These are phyloP conservation scores for Anguilla japonica DNA, from an alignment of 2,113 vertebrate species.

Conservation along the genomic window DNA sequence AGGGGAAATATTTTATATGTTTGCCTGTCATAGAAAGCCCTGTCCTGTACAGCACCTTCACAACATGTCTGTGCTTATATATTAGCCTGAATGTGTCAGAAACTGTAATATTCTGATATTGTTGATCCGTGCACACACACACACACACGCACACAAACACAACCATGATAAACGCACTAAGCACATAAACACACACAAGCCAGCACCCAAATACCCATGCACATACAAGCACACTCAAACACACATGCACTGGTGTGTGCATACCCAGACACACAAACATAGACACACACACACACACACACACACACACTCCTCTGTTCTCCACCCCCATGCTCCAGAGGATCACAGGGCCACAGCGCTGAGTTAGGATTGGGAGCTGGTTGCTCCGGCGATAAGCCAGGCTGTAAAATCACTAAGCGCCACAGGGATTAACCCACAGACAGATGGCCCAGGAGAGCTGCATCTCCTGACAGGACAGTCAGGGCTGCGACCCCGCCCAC, in stretches of 20 bases:
- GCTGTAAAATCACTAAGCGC: constrained; percentile 74
- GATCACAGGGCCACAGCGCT: constrained; percentile 65
- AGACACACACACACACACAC: constrained; percentile 4
- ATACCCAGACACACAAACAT: neutral
- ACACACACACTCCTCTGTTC: constrained; percentile 30
- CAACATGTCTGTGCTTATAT: too few species aligned
- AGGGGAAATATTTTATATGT: too few species aligned
- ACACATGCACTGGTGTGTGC: too few species aligned
- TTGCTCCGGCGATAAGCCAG: constrained; percentile 74
- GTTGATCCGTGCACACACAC: neutral
- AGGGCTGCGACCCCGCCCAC: constrained; percentile 21
- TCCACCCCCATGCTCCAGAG: constrained; percentile 45
- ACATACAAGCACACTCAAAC: too few species aligned
- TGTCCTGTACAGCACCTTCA: too few species aligned
- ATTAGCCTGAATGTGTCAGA: too few species aligned
- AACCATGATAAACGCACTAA: neutral
- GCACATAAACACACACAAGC: neutral
- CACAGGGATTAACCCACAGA: constrained; percentile 74
- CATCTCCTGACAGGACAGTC: constrained; percentile 66
- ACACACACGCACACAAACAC: neutral
- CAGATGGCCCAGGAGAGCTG: constrained; percentile 70
- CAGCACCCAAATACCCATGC: too few species aligned
- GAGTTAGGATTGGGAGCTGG: constrained; percentile 72
- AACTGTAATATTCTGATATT: too few species aligned
- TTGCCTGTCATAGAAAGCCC: too few species aligned